A percentile compares a stretch with the other conserved stretches of the same genome.
phyloP scores from a whole-genome alignment of 2,113 vertebrate genomes.

The Chunga burmeisteri region DNA sequence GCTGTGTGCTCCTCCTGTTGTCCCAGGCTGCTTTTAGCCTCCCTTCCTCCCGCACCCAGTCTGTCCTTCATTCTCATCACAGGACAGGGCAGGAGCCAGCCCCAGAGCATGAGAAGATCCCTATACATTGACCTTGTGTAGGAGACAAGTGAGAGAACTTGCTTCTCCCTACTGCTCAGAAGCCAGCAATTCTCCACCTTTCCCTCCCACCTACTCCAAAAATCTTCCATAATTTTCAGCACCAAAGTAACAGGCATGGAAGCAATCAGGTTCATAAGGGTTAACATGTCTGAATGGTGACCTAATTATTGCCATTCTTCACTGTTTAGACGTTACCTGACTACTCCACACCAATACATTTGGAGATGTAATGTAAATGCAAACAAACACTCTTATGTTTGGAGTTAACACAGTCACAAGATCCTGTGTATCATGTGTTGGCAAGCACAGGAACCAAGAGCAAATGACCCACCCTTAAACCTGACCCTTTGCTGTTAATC shows the following conservation, averaged over 20 bases:
- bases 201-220: background rate
- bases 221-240: background rate
- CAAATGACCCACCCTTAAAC: slow-evolving; percentile 60
- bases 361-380: slow-evolving; percentile 6
- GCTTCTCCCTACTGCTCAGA: background rate
- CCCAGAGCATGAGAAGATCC: background rate
- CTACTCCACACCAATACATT: slow-evolving; percentile 24
- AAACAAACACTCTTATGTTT: slow-evolving; percentile 49
- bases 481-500: slow-evolving; percentile 53
- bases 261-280: background rate
- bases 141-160: background rate
- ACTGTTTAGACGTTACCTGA: slow-evolving; percentile 26
- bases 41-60: background rate
- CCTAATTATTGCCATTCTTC: slow-evolving; percentile 15
- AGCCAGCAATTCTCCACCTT: background rate
- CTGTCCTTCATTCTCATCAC: background rate
- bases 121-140: background rate
- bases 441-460: slow-evolving; percentile 41
- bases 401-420: slow-evolving; percentile 55
- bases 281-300: slow-evolving; percentile 16
- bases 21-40: background rate
- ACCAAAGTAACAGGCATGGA: background rate
- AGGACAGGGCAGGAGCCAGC: background rate
- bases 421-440: slow-evolving; percentile 20
- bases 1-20: background rate